phyloP scores from a whole-genome alignment of 2,888 invertebrate genomes.

The Ennomos erosarius region DNA sequence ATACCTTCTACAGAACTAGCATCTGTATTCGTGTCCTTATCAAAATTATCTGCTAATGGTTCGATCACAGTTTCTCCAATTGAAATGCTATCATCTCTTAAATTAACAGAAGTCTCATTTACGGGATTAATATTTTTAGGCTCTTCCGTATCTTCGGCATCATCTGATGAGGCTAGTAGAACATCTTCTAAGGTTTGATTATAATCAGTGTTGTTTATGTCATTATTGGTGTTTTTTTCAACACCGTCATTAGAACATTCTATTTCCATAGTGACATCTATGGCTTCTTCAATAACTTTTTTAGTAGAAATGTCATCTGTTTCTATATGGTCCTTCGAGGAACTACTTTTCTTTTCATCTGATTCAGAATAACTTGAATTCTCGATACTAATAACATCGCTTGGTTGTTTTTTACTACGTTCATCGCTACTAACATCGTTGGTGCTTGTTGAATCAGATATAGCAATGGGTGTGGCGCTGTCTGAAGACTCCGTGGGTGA shows the following conservation, averaged over 20 bases:
- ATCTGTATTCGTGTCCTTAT: conserved; percentile 20
- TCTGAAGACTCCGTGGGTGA: conserved; percentile 64
- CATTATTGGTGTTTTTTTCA: conserved; percentile 36
- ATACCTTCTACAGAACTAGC: conserved; percentile 27
- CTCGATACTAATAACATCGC: conserved; percentile 75
- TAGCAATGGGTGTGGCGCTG: conserved; percentile 65
- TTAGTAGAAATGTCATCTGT: not conserved
- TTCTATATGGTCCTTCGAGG: conserved; percentile 1
- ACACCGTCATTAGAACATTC: conserved; percentile 39
- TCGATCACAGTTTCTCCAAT: conserved; percentile 53
- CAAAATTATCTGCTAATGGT: conserved; percentile 18
- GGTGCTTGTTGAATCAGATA: conserved; percentile 59
- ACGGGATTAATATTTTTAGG: conserved; percentile 1
- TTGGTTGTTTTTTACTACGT: conserved; percentile 44
- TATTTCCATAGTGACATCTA: conserved; percentile 40
- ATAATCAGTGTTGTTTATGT: conserved; percentile 52
- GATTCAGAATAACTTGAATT: conserved; percentile 76
- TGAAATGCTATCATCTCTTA: conserved; percentile 55
- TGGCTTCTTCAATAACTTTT: conserved; percentile 9
- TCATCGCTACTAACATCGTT: conserved; percentile 43
- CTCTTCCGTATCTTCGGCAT: conserved; percentile 3
- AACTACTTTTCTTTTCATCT: conserved; percentile 49
- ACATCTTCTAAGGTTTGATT: conserved; percentile 59
- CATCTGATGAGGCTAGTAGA: conserved; percentile 50
- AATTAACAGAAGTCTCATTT: conserved; percentile 46